These are phyloP conservation scores for Ochotona princeps DNA, from an alignment of 2,113 vertebrate species.

Conservation along the genomic window DNA sequence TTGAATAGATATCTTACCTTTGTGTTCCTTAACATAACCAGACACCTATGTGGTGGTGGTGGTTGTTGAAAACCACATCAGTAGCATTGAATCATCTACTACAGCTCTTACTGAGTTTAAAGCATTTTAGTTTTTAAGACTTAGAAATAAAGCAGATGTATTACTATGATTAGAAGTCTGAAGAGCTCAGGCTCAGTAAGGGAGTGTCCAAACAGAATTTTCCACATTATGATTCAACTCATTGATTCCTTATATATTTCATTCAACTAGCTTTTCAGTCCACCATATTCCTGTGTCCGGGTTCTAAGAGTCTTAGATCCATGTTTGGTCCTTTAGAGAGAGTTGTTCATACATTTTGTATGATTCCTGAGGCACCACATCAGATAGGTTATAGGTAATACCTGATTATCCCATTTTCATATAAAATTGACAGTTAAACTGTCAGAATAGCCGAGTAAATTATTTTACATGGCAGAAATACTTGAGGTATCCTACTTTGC, in stretches of 20 bases:
- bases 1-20: not conserved
- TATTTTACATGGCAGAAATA: no score
- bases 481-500: not conserved
- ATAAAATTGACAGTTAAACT: not conserved
- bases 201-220: not conserved
- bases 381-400: not conserved
- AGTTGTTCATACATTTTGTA: not conserved
- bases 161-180: not conserved
- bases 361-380: not conserved
- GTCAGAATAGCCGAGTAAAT: not conserved
- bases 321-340: slow-evolving; percentile 3
- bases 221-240: not conserved
- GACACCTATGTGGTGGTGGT: not conserved
- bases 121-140: not conserved
- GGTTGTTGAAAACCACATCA: not conserved
- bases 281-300: not conserved
- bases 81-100: not conserved
- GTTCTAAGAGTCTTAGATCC: not conserved
- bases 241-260: not conserved
- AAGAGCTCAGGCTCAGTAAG: not conserved
- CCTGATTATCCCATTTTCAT: not conserved
- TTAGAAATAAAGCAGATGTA: not conserved
- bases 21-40: not conserved
- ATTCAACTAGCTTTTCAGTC: not conserved
- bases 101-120: slow-evolving; percentile 4